These are phyloP conservation scores for Gopherus evgoodei DNA, from an alignment of 2,113 vertebrate genomes.

Conservation along the genomic window DNA sequence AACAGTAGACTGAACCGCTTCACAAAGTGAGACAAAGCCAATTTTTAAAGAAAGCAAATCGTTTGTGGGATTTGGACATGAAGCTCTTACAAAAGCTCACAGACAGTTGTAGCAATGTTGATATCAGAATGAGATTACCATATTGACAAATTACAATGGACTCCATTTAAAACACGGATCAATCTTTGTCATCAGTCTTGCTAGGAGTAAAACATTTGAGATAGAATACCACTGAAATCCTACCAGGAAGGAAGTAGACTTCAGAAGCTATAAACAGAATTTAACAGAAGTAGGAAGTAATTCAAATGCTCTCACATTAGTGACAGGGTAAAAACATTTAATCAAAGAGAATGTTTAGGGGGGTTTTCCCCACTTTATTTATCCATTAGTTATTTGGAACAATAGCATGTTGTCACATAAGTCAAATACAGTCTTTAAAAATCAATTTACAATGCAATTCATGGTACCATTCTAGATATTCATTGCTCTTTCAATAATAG, in stretches of 20 bases:
- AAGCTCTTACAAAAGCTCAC: neutral
- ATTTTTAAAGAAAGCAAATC: neutral
- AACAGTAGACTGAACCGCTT: neutral
- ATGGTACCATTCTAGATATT: neutral
- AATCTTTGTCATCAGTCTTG: neutral
- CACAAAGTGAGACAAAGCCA: neutral
- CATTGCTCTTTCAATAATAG: neutral
- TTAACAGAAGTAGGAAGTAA: constrained; percentile 72
- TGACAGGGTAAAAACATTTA: constrained; percentile 29
- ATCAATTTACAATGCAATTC: neutral
- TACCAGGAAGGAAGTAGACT: constrained; percentile 78
- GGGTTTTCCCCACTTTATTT: constrained; percentile 43
- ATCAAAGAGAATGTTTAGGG: constrained; percentile 56
- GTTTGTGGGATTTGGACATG: neutral
- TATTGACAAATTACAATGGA: neutral
- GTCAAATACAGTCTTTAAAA: neutral
- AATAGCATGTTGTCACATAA: neutral
- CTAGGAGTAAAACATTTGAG: constrained; percentile 46
- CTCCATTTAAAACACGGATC: neutral
- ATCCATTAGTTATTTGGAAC: constrained; percentile 32
- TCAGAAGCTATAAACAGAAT: constrained; percentile 63
- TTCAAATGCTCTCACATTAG: constrained; percentile 27
- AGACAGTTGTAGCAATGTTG: neutral
- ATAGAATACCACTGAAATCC: constrained; percentile 64
- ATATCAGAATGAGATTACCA: constrained; percentile 21